Evolutionary conservation across 2,888 invertebrate genomes (phyloP), one percentile per base, ranked within the genome.

Genomic region (Diachrysia chrysitis): DNA sequence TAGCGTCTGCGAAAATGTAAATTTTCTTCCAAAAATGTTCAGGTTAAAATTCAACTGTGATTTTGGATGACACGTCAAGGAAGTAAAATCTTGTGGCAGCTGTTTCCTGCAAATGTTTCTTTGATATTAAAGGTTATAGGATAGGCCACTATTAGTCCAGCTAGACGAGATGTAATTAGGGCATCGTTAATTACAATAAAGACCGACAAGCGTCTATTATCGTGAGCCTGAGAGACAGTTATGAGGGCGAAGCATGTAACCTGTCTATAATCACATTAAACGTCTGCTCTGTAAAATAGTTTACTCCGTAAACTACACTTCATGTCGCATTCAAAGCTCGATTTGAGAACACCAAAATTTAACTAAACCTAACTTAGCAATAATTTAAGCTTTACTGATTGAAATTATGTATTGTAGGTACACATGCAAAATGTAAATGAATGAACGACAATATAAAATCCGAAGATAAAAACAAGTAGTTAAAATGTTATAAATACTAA

Each of bases 101-200:
- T 63, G 56, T 60, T 29, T 58, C 56, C 3, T 10, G 29, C 46
- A 21, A 74, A 58, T 21, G 61, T 58, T 51, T n/a, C n/a, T 66
- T 55, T 25, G 19, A 56, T 19, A 19, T 59, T 46, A 57, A 64
- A 69, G 66, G 57, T 77, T 55, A 64, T 55, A 64, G 46, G 54
- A 63, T 42, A 71, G 56, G 59, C 68, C 74, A 63, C 64, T 35
- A 56, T 69, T 66, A 59, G 58, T 63, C 37, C 59, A 68, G 67
- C 68, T 71, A 70, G 73, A 67, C 58, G 21, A 77, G 72, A 76
- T 80, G 75, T 81, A 89, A 88, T 89, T 88, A 88, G 81, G 69
- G 69, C 79, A 71, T 76, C 71, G 83, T 85, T 88, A 89, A 87
- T 88, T 85, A 83, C 79, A 82, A 83, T 86, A 83, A 84, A 83